A percentile compares a stretch with the other conserved stretches of the same genome.
Evolutionary conservation across 2,888 invertebrate species (phyloP).

Genomic region (Frankliniella intonsa): DNA sequence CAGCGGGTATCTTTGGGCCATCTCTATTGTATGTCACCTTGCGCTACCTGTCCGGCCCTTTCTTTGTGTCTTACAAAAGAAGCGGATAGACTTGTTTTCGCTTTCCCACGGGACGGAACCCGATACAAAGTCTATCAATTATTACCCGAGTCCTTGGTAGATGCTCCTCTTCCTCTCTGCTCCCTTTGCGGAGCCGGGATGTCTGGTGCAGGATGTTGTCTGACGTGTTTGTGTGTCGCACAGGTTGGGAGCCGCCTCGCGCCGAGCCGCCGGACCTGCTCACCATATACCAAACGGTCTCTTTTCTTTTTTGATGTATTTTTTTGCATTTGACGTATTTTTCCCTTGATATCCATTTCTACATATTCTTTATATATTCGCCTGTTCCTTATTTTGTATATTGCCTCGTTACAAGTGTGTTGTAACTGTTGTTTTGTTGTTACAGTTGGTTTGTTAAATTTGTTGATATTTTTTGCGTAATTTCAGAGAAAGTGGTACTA

Average conservation of each 20-base stretch:
- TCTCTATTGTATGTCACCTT: background rate
- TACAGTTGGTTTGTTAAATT: background rate
- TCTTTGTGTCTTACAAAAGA: too few relatives aligned
- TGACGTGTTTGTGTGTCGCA: constrained; percentile 18
- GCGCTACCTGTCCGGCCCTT: background rate
- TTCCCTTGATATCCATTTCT: background rate
- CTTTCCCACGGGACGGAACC: background rate
- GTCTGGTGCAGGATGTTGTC: background rate
- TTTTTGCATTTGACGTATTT: constrained; percentile 21
- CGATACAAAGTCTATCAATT: background rate
- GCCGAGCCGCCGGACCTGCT: background rate
- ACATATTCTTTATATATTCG: background rate
- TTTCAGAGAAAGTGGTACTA: constrained; percentile 4
- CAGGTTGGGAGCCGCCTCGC: background rate
- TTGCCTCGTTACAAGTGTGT: constrained; percentile 4
- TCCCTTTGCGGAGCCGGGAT: background rate
- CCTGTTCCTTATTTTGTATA: constrained; percentile 20
- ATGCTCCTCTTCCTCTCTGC: background rate
- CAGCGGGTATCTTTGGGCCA: too few relatives aligned
- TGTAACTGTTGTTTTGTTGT: background rate
- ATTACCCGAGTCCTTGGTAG: too few relatives aligned
- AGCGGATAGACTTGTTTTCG: background rate
- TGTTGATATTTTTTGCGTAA: constrained; percentile 7
- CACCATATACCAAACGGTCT: background rate
- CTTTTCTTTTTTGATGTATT: constrained; percentile 14